Evolutionary conservation across 2,113 vertebrate genomes (phyloP).

Genomic region (Aegithalos caudatus): DNA sequence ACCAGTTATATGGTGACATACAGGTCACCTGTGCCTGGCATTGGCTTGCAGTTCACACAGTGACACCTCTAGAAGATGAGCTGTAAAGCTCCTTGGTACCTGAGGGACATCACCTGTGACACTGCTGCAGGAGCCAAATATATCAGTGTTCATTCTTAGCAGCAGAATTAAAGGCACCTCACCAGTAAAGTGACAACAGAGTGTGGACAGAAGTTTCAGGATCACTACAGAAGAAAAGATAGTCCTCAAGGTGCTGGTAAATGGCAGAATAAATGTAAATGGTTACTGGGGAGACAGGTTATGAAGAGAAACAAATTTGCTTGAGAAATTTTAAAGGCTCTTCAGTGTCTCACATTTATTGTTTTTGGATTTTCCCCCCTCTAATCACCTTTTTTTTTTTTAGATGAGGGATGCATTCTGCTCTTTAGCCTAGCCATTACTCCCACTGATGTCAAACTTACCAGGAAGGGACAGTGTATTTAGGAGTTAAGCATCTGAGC

Average conservation of each 20-base stretch:
- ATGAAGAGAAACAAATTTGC: background rate
- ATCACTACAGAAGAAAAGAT: background rate
- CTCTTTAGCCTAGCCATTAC: background rate
- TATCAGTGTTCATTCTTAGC: background rate
- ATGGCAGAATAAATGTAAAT: background rate
- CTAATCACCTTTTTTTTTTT: background rate
- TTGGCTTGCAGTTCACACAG: background rate
- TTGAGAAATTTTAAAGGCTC: background rate
- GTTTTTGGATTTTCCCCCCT: accelerated
- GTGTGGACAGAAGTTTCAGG: background rate
- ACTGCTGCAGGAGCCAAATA: background rate
- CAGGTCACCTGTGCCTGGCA: background rate
- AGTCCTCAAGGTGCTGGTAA: background rate
- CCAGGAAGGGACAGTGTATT: background rate
- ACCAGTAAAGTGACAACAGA: background rate
- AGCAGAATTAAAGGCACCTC: background rate
- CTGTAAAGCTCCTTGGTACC: background rate
- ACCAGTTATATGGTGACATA: background rate
- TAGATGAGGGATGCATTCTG: background rate
- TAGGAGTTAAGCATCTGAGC: background rate
- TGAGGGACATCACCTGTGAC: background rate
- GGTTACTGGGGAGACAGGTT: accelerated
- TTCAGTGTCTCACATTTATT: background rate
- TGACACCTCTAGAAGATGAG: background rate
- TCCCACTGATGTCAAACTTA: background rate